A percentile compares a stretch with the other conserved stretches of the same genome.
phyloP scores from a whole-genome alignment of 2,888 invertebrate species.

The Melinopterus prodromus region DNA sequence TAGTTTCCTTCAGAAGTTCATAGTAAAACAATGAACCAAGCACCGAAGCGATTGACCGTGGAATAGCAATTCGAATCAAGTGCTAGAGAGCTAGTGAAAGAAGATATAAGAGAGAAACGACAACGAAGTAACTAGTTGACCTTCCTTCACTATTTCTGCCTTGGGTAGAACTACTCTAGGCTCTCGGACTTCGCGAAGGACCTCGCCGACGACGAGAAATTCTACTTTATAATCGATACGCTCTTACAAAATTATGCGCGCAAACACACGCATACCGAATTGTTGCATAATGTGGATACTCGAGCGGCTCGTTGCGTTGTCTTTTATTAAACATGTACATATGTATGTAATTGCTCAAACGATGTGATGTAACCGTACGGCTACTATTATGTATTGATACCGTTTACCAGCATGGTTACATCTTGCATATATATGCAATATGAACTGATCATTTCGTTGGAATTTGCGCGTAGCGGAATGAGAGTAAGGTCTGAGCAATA shows the following conservation, averaged over 20 bases:
- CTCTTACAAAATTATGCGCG: neutral
- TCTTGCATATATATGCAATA: neutral
- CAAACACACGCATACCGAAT: neutral
- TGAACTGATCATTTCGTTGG: neutral
- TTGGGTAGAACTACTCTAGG: neutral
- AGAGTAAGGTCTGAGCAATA: neutral
- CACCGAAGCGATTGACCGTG: neutral
- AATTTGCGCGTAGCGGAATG: neutral
- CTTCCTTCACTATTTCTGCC: slow-evolving; percentile 4
- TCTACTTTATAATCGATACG: neutral
- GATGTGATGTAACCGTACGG: neutral
- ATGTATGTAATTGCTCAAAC: neutral
- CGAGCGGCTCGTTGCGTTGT: neutral
- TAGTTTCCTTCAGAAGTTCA: neutral
- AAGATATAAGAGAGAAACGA: neutral
- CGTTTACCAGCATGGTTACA: neutral
- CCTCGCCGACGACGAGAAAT: neutral
- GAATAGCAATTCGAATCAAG: slow-evolving; percentile 4
- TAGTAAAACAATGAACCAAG: neutral
- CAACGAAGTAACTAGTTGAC: neutral
- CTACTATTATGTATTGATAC: neutral
- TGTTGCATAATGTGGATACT: neutral
- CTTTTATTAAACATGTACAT: neutral
- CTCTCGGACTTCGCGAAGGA: neutral
- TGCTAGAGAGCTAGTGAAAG: neutral